Evolutionary conservation across 1,140 invertebrate genomes (phyloP).

Genomic region (Drosophila pruinosa): DNA sequence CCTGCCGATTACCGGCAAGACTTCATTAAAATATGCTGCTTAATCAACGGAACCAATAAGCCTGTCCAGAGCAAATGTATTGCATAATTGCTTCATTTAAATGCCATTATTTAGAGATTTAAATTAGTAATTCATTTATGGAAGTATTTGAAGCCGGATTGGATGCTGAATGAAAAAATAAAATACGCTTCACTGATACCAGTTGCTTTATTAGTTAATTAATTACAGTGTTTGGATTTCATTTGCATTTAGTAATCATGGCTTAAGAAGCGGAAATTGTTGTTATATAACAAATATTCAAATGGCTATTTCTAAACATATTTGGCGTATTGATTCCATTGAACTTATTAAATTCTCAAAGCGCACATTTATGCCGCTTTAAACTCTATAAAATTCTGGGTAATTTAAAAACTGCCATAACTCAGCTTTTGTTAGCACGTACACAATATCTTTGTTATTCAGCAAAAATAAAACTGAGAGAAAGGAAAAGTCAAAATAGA

Average conservation of each 20-base stretch:
- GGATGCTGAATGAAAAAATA: no score
- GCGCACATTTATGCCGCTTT: background rate
- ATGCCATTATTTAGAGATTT: background rate
- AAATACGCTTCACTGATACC: background rate
- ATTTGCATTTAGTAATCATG: no score
- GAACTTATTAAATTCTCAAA: background rate
- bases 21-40: conserved; percentile 13
- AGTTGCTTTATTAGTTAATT: background rate
- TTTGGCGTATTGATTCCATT: background rate
- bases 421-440: background rate
- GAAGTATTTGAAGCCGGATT: background rate
- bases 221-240: background rate
- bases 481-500: conserved; percentile 36
- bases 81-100: background rate
- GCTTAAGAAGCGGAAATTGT: no score
- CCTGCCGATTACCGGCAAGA: conserved; percentile 9
- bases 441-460: conserved; percentile 24
- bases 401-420: background rate
- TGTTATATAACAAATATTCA: no score
- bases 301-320: no score
- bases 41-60: conserved; percentile 16
- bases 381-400: background rate
- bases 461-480: background rate
- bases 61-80: background rate
- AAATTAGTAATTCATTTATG: background rate